Evolutionary conservation across 2,888 invertebrate species (phyloP).

Genomic region (Agonopterix alstromeriana): DNA sequence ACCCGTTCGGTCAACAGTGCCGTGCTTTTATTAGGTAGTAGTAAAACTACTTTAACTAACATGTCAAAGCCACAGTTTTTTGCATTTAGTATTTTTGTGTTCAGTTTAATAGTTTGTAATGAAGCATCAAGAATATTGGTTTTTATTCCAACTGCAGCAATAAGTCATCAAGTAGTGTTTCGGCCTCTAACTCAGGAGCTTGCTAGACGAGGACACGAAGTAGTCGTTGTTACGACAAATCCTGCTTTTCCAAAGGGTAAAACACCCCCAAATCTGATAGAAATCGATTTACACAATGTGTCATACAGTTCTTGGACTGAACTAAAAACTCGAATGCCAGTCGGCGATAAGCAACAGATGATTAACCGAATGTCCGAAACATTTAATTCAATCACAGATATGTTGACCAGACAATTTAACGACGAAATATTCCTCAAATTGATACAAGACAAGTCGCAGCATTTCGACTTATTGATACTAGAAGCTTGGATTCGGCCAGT

Average conservation of each 20-base stretch:
- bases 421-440: conserved; percentile 14
- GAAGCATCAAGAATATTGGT: conserved; percentile 26
- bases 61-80: neutral
- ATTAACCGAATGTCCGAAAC: no score
- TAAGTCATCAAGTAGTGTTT: conserved; percentile 63
- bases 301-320: conserved; percentile 24
- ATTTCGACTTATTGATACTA: neutral
- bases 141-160: conserved; percentile 46
- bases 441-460: neutral
- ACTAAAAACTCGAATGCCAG: neutral
- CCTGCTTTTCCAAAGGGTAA: conserved; percentile 37
- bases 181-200: conserved; percentile 47
- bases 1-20: no score
- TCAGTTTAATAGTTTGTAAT: neutral
- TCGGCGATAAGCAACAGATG: no score
- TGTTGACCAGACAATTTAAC: conserved; percentile 16
- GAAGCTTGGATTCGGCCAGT: neutral
- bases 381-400: no score
- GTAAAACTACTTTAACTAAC: no score
- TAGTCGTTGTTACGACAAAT: conserved; percentile 53
- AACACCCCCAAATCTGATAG: conserved; percentile 41
- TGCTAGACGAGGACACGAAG: conserved; percentile 55
- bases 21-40: no score
- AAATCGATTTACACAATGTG: conserved; percentile 44
- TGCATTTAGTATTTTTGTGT: neutral